phyloP scores from a whole-genome alignment of 2,113 vertebrate genomes.

The Taurulus bubalis region DNA sequence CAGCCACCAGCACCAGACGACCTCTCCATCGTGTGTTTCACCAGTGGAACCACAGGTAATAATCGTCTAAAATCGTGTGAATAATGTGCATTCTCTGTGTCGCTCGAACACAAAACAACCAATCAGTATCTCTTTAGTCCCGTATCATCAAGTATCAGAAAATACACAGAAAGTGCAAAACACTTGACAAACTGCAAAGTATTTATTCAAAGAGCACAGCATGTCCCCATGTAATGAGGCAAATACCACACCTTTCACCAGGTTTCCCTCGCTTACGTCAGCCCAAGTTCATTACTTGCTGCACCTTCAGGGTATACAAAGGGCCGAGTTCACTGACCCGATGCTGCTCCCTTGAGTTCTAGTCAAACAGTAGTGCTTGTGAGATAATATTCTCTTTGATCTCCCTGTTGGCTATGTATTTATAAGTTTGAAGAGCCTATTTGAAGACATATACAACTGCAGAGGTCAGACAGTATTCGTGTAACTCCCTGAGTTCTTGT shows the following conservation, averaged over 20 bases:
- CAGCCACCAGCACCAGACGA: constrained; percentile 93
- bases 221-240: no score
- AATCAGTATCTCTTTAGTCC: background rate
- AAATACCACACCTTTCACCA: background rate
- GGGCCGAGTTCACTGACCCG: background rate
- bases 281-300: background rate
- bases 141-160: background rate
- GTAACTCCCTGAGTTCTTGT: no score
- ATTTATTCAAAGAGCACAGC: background rate
- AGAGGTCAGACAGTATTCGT: background rate
- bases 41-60: constrained; percentile 94
- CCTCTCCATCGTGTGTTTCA: constrained; percentile 96
- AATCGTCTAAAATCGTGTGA: background rate
- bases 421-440: background rate
- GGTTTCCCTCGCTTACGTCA: background rate
- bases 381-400: background rate
- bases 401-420: background rate
- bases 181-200: background rate
- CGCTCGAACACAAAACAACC: background rate
- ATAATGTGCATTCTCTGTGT: background rate
- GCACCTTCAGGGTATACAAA: background rate
- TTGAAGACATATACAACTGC: background rate
- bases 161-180: background rate
- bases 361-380: background rate
- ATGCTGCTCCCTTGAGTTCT: background rate